Conservation (phyloP, 2,797 vertebrate species). For the Cuculus canorus region DNA sequence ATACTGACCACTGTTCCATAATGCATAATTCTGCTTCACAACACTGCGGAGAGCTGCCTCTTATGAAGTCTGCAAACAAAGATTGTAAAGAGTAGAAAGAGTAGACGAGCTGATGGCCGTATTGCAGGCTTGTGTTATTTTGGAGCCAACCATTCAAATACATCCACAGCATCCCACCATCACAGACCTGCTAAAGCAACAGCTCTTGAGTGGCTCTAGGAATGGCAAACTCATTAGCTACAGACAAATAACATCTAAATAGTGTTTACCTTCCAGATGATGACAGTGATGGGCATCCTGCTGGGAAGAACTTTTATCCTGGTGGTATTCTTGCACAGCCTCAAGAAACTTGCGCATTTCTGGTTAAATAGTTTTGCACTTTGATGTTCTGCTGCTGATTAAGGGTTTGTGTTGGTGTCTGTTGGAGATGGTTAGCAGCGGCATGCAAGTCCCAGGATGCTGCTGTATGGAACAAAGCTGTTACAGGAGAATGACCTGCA, state of each 20-base stretch:
- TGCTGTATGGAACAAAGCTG: not conserved
- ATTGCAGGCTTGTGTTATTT: not conserved
- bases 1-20: not conserved
- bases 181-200: not conserved
- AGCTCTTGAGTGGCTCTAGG: not conserved
- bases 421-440: not conserved
- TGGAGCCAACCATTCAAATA: not conserved
- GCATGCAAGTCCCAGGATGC: not conserved
- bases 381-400: not conserved
- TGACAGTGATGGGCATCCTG: not conserved
- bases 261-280: not conserved
- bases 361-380: not conserved
- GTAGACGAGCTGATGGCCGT: not conserved
- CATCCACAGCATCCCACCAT: not conserved
- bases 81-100: not conserved
- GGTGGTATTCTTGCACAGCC: not conserved
- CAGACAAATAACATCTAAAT: not conserved
- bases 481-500: not conserved
- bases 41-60: not conserved
- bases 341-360: not conserved
- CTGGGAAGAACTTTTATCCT: not conserved
- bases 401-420: not conserved
- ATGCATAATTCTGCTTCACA: not conserved
- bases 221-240: not conserved
- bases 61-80: not conserved